Evolutionary conservation across 2,797 vertebrate genomes (phyloP).

Genomic region (Pachyuromys duprasi): DNA sequence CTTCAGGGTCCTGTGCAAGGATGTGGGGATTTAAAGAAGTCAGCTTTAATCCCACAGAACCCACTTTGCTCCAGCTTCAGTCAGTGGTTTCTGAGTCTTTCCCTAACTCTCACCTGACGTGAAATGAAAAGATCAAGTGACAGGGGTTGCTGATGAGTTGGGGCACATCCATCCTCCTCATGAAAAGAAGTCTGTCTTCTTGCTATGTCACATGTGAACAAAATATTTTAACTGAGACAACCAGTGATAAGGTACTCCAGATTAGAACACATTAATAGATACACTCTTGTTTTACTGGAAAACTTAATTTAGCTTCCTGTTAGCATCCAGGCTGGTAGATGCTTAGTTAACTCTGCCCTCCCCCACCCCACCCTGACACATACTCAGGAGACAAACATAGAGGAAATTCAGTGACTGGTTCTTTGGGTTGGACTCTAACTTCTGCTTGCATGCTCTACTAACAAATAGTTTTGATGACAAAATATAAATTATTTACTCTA

Average conservation of each 20-base stretch:
- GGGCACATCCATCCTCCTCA: not conserved
- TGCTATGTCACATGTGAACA: not conserved
- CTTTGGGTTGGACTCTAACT: constrained; percentile 11
- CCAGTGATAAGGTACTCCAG: not conserved
- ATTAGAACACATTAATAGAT: constrained; percentile 14
- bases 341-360: not conserved
- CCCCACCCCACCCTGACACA: not conserved
- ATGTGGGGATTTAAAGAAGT: not conserved
- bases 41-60: not conserved
- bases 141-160: not conserved
- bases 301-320: constrained; percentile 33
- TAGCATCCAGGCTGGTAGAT: not conserved
- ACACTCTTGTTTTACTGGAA: constrained; percentile 1
- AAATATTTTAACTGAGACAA: not conserved
- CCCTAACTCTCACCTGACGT: not conserved
- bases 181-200: not conserved
- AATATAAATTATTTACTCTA: not conserved
- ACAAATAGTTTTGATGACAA: not conserved
- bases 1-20: not conserved
- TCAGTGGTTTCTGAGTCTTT: not conserved
- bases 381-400: not conserved
- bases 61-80: not conserved
- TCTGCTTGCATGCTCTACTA: not conserved
- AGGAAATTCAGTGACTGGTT: not conserved
- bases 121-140: not conserved